Evolutionary conservation across 1,140 invertebrate genomes (phyloP), one percentile per base, ranked within the genome.

Genomic region (Pteromalus puparum): DNA sequence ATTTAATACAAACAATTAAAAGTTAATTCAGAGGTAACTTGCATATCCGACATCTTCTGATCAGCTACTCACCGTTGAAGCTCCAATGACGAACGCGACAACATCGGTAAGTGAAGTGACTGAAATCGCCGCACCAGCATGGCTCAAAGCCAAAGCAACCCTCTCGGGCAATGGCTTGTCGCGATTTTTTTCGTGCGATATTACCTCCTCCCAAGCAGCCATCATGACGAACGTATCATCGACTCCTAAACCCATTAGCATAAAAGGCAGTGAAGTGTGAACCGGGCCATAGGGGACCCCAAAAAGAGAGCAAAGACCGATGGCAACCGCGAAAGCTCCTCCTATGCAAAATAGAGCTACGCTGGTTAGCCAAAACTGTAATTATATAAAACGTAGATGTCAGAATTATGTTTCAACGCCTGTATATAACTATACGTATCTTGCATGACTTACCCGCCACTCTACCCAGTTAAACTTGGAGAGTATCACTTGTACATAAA

Each of bases 181-280:
- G 26, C 91, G 90, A 88, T 95, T 93, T 42, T 90, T 90, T 84
- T 92, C 89, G 74, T 92, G 87, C 0, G 89, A 89, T 0, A 89
- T 82, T 53, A 96, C 89, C 87, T 95, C 94, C 86, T 95, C 94
- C 95, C 95, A 96, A 89, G 95, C 95, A 84, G 96, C 95, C 94
- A 96, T 95, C 93, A 97, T 96, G 6, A 97, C 94, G 93, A 97
- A 96, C 94, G 97, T 96, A 92, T 97, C 96, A 90, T 97, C 96
- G 81, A 97, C 94, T 70, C 96, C 96, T 13, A 97, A 94, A 88
- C 97, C 97, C 93, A 97, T 95, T 38, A 98, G 89, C 68, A 98
- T 93, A 92, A 97, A 97, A 10, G 97, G 97, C 87, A 98, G 92
- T 42, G 97, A 96, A 34, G 95, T 95, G 91, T 97, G 97, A 18